Conservation (phyloP, 2,888 invertebrate species). For the Xanthorhoe designata region DNA sequence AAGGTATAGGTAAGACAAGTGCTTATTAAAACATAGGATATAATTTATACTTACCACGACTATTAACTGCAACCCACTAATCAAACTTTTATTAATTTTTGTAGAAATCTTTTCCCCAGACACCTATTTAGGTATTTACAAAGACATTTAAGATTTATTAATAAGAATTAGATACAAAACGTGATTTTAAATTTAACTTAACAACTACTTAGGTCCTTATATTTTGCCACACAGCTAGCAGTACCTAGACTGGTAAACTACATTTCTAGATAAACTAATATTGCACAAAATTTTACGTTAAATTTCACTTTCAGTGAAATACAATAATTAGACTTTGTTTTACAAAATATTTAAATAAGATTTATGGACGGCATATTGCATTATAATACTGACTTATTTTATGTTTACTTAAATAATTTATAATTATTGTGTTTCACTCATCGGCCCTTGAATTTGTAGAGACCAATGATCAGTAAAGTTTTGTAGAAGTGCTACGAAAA, state of each 20-base stretch:
- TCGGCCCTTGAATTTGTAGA: too few species aligned
- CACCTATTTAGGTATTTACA: neutral
- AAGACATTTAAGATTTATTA: neutral
- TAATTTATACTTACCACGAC: neutral
- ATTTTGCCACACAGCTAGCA: slow-evolving; percentile 18
- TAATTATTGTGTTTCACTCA: too few species aligned
- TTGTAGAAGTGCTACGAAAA: too few species aligned
- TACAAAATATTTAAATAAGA: neutral
- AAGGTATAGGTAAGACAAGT: neutral
- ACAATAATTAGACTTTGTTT: neutral
- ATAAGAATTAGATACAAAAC: neutral
- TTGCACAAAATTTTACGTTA: neutral
- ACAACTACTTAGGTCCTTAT: slow-evolving; percentile 9
- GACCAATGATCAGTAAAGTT: too few species aligned
- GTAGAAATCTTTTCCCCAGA: neutral
- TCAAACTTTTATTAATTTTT: neutral
- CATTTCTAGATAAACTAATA: neutral
- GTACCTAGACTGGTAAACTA: slow-evolving; percentile 2
- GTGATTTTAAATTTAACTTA: neutral
- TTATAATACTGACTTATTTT: neutral
- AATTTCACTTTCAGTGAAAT: neutral
- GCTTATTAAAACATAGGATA: neutral
- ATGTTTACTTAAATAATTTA: too few species aligned
- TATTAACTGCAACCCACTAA: neutral
- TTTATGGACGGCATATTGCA: slow-evolving; percentile 1